Conservation (phyloP, 30 jellyfish, hydroid and myxozoan genomes). For the Sanderia malayensis region DNA sequence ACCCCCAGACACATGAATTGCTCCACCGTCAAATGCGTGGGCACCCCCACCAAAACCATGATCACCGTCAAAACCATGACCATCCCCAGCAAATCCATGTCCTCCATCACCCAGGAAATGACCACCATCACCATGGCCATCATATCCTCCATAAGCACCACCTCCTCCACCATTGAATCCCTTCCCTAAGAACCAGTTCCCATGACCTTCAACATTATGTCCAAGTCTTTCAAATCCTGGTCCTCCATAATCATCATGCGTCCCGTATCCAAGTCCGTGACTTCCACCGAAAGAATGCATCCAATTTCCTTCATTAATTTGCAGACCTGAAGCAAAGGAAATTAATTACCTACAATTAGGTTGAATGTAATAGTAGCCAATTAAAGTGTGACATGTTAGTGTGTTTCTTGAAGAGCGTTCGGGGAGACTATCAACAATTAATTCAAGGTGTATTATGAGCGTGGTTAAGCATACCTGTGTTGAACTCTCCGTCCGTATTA, state of each 20-base stretch:
- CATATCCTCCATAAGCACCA: slow-evolving; percentile 34
- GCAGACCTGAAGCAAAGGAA: neutral
- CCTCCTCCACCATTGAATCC: slow-evolving; percentile 37
- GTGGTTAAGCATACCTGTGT: slow-evolving; percentile 24
- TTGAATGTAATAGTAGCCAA: too few relatives aligned
- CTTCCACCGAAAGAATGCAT: slow-evolving; percentile 51
- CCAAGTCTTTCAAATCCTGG: slow-evolving; percentile 43
- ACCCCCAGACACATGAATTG: neutral
- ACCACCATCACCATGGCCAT: slow-evolving; percentile 24
- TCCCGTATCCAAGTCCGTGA: slow-evolving; percentile 47
- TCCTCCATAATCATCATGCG: slow-evolving; percentile 34
- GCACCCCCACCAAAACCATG: slow-evolving; percentile 32
- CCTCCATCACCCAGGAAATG: slow-evolving; percentile 25
- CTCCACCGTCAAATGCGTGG: slow-evolving; percentile 6
- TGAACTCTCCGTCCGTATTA: slow-evolving; percentile 39
- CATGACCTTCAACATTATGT: slow-evolving; percentile 52
- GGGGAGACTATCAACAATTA: neutral
- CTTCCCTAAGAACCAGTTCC: slow-evolving; percentile 31
- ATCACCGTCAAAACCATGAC: slow-evolving; percentile 38
- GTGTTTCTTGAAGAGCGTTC: neutral
- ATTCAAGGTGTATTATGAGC: neutral
- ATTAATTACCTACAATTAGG: too few relatives aligned
- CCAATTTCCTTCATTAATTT: neutral
- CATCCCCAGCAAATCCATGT: slow-evolving; percentile 52
- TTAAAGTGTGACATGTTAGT: neutral